phyloP scores from a whole-genome alignment of 2,888 invertebrate genomes.

The Polylopha cassiicola region DNA sequence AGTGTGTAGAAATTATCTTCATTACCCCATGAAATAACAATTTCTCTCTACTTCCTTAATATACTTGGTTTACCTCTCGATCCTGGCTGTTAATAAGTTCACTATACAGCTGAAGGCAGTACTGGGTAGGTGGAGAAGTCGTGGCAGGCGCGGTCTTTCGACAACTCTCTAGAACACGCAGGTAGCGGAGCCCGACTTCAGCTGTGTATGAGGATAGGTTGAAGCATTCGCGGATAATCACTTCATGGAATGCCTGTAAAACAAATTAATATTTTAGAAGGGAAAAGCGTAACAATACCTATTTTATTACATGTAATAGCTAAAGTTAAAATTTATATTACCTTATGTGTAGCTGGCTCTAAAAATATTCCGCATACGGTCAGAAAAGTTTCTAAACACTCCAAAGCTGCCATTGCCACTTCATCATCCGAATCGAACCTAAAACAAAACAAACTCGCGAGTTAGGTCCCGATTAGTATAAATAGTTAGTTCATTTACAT shows the following conservation, averaged over 20 bases:
- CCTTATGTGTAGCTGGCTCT: conserved; percentile 57
- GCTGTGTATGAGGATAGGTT: conserved; percentile 26
- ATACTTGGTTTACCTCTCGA: conserved; percentile 38
- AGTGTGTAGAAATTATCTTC: too few relatives aligned
- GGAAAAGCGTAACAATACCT: too few relatives aligned
- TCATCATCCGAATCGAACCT: conserved; percentile 52
- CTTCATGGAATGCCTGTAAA: conserved; percentile 54
- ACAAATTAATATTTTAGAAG: not conserved
- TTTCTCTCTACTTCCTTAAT: too few relatives aligned
- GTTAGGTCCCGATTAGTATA: too few relatives aligned
- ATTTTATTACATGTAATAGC: too few relatives aligned
- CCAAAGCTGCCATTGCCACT: conserved; percentile 54
- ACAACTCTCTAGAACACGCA: conserved; percentile 46
- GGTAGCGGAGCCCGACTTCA: conserved; percentile 30
- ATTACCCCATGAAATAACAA: too few relatives aligned
- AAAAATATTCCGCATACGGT: conserved; percentile 58
- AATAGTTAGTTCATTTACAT: too few relatives aligned
- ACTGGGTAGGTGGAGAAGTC: conserved; percentile 56
- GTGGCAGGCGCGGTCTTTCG: conserved; percentile 38
- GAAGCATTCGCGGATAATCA: conserved; percentile 53
- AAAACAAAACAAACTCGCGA: conserved; percentile 24
- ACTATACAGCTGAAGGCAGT: conserved; percentile 59
- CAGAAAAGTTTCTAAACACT: conserved; percentile 55
- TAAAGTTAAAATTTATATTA: conserved; percentile 30
- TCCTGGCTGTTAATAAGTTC: conserved; percentile 31